Conservation (phyloP, 1,140 invertebrate genomes). For the Heliothis virescens region DNA sequence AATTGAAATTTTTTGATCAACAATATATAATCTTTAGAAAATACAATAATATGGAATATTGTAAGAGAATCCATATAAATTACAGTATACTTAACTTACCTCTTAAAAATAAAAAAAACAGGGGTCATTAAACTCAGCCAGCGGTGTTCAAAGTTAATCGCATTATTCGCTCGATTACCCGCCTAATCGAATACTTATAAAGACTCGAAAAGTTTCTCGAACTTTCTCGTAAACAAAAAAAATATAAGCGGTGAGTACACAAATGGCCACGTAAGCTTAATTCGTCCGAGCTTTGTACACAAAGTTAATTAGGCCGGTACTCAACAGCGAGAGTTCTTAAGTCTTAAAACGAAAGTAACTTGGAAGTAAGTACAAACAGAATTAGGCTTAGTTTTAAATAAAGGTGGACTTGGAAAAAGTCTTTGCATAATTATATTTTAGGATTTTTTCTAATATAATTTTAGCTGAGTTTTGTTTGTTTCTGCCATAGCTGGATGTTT, state of each 20-base stretch:
- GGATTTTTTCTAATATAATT: neutral
- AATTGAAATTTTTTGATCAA: too few relatives aligned
- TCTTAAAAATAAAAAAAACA: neutral
- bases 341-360: conserved; percentile 20
- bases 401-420: neutral
- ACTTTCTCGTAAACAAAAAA: conserved; percentile 8
- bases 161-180: conserved; percentile 11
- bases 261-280: conserved; percentile 5
- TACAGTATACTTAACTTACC: too few relatives aligned
- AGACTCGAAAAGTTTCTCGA: conserved; percentile 12
- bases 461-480: neutral
- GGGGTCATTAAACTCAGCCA: conserved; percentile 9
- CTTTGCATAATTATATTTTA: neutral
- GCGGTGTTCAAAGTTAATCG: conserved; percentile 3
- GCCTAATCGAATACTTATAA: conserved; percentile 13
- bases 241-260: neutral
- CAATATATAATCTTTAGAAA: too few relatives aligned
- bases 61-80: too few relatives aligned
- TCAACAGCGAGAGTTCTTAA: conserved; percentile 18
- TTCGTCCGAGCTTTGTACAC: neutral
- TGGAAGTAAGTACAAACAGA: neutral
- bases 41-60: too few relatives aligned
- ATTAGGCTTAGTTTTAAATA: conserved; percentile 14
- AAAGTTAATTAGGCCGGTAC: conserved; percentile 26
- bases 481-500: too few relatives aligned